phyloP scores from a whole-genome alignment of 2,113 vertebrate species.

The Trematomus loennbergii region DNA sequence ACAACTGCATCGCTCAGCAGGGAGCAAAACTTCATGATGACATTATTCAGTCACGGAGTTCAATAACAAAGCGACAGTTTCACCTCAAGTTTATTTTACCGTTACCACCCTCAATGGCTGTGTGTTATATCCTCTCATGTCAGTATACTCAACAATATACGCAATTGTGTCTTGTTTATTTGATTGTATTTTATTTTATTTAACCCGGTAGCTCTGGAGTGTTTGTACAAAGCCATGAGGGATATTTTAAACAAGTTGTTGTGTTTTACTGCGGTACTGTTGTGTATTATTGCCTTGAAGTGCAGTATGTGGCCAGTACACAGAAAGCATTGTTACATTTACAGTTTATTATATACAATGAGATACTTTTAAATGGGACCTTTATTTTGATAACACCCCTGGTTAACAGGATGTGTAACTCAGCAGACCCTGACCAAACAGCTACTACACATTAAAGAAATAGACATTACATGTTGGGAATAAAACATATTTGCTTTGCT shows the following conservation, averaged over 20 bases:
- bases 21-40: conserved; percentile 25
- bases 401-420: not conserved
- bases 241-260: conserved; percentile 11
- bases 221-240: conserved; percentile 49
- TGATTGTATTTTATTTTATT: conserved; percentile 60
- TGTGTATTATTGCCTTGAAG: conserved; percentile 43
- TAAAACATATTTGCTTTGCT: conserved; percentile 1
- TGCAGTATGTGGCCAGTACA: conserved; percentile 30
- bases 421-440: conserved; percentile 4
- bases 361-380: conserved; percentile 6
- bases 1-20: conserved; percentile 39
- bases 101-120: conserved; percentile 28
- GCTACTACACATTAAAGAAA: conserved; percentile 6
- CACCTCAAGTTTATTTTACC: conserved; percentile 37
- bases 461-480: conserved; percentile 7
- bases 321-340: conserved; percentile 46
- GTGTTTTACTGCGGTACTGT: conserved; percentile 40
- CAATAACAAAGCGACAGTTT: conserved; percentile 25
- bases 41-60: conserved; percentile 7
- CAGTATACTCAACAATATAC: conserved; percentile 19
- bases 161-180: conserved; percentile 32
- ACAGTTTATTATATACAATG: conserved; percentile 18
- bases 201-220: conserved; percentile 49
- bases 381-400: conserved; percentile 32
- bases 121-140: conserved; percentile 38